Conservation (phyloP, 2,113 vertebrate genomes). For the Hucho hucho region DNA sequence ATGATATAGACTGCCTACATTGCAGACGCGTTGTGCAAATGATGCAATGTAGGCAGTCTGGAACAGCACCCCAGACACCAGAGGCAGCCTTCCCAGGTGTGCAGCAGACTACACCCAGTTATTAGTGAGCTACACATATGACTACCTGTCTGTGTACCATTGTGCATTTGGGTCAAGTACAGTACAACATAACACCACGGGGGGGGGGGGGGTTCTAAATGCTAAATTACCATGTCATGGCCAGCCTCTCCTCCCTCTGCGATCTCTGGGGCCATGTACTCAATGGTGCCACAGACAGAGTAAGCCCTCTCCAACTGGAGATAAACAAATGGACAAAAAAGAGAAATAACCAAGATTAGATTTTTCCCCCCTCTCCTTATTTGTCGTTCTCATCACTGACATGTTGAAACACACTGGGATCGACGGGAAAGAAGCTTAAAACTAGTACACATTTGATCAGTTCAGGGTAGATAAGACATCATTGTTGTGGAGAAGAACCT, state of each 20-base stretch:
- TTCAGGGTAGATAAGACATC: too few species aligned
- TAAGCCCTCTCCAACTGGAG: conserved; percentile 87
- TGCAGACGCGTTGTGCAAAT: too few species aligned
- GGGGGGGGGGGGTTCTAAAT: background rate
- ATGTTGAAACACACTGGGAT: too few species aligned
- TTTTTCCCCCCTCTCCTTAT: too few species aligned
- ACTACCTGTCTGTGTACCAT: background rate
- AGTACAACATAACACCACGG: background rate
- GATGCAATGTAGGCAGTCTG: too few species aligned
- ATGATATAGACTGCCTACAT: background rate
- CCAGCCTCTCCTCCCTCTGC: conserved; percentile 91
- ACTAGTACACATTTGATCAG: too few species aligned
- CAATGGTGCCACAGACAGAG: conserved; percentile 96
- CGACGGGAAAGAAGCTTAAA: too few species aligned
- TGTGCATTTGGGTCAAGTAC: background rate
- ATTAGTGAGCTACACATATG: background rate
- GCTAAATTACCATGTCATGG: conserved; percentile 88
- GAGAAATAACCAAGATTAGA: background rate
- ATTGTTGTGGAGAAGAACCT: too few species aligned
- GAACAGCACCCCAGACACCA: background rate
- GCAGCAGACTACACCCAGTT: background rate
- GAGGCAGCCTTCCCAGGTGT: conserved; percentile 14
- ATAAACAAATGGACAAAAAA: background rate
- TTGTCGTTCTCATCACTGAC: background rate
- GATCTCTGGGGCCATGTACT: conserved; percentile 99